Evolutionary conservation across 2,113 vertebrate genomes (phyloP), one percentile per base, ranked within the genome.

Genomic region (Ameiurus melas): DNA sequence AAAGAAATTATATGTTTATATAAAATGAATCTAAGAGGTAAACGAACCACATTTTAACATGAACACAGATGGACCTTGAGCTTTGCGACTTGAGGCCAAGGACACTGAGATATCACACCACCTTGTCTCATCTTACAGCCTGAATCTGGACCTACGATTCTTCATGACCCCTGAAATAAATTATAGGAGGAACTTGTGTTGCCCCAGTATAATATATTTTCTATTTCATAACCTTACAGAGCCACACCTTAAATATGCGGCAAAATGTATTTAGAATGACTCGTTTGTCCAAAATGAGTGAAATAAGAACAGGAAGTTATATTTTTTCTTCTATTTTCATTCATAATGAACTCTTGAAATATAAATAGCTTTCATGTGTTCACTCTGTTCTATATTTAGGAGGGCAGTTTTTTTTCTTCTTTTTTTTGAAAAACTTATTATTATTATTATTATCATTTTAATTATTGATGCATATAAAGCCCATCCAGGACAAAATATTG

Each of bases 1-100:
- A 92, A 93, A 91, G 90, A 94, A 93, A 83, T 85, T 89, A 71
- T 89, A 93, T 93, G 92, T 94, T 93, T 94, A 94, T 95, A 94
- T 93, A 89, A 60, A 90, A 83, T 94, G 90, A 93, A 90, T 93
- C 91, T 87, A 88, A 89, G 70, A 86, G 90, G 20, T 86, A 70
- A 64, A 84, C 53, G 51, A 80, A 77, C 82, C 83, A 85, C 87
- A 22, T 36, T 19, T 71, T 90, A 77, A 80, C 85, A 89, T 83
- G 36, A 84, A 51, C 64, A 86, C 51, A 64, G 47, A 55, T 14
- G 81, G 90, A 89, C 90, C 75, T 91, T 82, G 90, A 90, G 90
- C 89, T 36, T 77, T 84, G 85, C 51, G 71, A 58, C 39, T 71
- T 51, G 22, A 88, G 77, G 51, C 16, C 17, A 25, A 84, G 71